Conservation (phyloP, 2,797 vertebrate species). For the Crax fasciolata region DNA sequence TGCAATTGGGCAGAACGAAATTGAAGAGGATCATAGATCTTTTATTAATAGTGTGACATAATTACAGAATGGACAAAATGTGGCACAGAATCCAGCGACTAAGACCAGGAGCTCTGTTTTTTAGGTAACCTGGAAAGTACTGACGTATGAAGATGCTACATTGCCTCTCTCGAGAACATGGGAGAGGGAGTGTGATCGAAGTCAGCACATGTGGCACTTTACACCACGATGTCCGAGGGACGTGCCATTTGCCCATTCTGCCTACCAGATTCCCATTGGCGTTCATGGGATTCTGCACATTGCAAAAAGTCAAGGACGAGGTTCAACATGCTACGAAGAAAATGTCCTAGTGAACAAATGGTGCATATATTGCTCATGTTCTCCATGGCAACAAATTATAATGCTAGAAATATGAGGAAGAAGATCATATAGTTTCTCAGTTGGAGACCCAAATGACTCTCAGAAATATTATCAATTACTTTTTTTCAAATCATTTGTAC, state of each 20-base stretch:
- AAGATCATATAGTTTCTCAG: slow-evolving; percentile 18
- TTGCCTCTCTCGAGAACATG: neutral
- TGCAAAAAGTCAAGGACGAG: neutral
- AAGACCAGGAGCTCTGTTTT: neutral
- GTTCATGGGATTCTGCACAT: accelerated
- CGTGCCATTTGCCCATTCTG: neutral
- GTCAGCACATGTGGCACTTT: neutral
- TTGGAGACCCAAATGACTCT: neutral
- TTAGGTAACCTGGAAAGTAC: neutral
- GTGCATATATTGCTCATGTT: neutral
- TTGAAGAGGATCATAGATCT: neutral
- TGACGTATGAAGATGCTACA: neutral
- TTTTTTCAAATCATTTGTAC: neutral
- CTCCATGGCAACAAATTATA: slow-evolving; percentile 70
- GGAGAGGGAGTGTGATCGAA: neutral
- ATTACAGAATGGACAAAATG: neutral
- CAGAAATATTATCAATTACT: neutral
- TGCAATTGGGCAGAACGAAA: neutral
- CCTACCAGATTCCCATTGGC: neutral
- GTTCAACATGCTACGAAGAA: neutral
- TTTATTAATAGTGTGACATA: neutral
- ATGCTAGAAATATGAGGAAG: slow-evolving; percentile 29
- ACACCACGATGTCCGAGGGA: neutral
- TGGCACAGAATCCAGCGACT: neutral
- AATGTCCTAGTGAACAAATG: neutral